Conservation (phyloP, 1,140 invertebrate genomes). For the Drosophila seguyi region DNA sequence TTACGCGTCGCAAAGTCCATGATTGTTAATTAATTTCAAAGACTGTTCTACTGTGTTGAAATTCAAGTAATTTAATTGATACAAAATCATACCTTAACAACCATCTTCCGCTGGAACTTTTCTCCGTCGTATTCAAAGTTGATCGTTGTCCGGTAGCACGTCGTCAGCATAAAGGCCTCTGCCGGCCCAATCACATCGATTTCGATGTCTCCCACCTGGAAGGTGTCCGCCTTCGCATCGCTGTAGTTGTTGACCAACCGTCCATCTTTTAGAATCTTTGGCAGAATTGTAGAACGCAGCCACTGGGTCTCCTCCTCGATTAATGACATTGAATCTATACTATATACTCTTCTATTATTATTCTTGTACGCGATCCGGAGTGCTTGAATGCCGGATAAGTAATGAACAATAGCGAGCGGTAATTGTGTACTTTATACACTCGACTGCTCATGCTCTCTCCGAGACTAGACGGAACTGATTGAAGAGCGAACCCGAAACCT, state of each 20-base stretch:
- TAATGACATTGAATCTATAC: conserved; percentile 36
- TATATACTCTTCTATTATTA: background rate
- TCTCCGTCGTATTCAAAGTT: conserved; percentile 49
- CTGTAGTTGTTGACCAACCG: conserved; percentile 53
- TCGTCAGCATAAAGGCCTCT: conserved; percentile 77
- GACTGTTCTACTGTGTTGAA: background rate
- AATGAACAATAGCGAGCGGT: conserved; percentile 17
- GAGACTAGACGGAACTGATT: conserved; percentile 9
- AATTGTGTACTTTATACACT: conserved; percentile 3
- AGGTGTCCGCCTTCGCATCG: conserved; percentile 18
- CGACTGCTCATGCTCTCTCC: background rate
- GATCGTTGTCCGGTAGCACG: conserved; percentile 59
- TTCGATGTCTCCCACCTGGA: conserved; percentile 47
- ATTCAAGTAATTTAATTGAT: background rate
- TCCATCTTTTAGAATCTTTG: conserved; percentile 38
- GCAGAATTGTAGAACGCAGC: conserved; percentile 48
- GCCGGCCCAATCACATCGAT: conserved; percentile 62
- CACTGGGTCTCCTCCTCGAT: conserved; percentile 53
- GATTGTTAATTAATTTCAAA: background rate
- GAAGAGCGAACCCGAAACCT: background rate
- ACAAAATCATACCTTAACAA: conserved; percentile 63
- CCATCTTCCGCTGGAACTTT: conserved; percentile 37
- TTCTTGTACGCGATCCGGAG: conserved; percentile 17
- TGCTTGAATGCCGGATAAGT: background rate
- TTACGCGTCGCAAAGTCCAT: background rate